phyloP scores from a whole-genome alignment of 2,797 vertebrate species.

The Coendou prehensilis region DNA sequence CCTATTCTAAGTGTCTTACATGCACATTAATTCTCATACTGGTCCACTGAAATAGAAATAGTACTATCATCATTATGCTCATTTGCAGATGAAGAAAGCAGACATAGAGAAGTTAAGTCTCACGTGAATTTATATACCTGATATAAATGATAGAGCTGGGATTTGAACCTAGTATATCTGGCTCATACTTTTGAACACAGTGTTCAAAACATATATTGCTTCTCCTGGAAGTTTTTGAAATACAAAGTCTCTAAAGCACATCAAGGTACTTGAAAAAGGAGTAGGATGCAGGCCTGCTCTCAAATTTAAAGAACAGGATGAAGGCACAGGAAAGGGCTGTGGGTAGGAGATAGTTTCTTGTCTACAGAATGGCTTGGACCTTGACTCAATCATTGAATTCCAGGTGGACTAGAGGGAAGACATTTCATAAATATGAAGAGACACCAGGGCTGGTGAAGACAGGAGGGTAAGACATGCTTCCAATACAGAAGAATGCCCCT shows the following conservation, averaged over 20 bases:
- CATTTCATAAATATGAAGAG: conserved; percentile 5
- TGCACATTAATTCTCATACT: neutral
- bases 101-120: neutral
- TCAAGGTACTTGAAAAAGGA: conserved; percentile 8
- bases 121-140: neutral
- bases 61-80: neutral
- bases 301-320: neutral
- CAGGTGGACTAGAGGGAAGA: neutral
- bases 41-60: neutral
- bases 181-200: neutral
- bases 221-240: neutral
- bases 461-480: conserved; percentile 26
- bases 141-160: neutral
- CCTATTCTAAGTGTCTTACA: neutral
- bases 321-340: neutral
- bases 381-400: neutral
- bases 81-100: neutral
- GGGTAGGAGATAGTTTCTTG: neutral
- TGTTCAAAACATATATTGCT: neutral
- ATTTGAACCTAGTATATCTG: conserved; percentile 34
- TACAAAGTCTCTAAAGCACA: neutral
- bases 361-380: neutral
- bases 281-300: neutral
- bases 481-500: conserved; percentile 30
- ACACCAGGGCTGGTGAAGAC: neutral